phyloP scores from a whole-genome alignment of 2,888 invertebrate genomes.

The Sthenelais limicola region DNA sequence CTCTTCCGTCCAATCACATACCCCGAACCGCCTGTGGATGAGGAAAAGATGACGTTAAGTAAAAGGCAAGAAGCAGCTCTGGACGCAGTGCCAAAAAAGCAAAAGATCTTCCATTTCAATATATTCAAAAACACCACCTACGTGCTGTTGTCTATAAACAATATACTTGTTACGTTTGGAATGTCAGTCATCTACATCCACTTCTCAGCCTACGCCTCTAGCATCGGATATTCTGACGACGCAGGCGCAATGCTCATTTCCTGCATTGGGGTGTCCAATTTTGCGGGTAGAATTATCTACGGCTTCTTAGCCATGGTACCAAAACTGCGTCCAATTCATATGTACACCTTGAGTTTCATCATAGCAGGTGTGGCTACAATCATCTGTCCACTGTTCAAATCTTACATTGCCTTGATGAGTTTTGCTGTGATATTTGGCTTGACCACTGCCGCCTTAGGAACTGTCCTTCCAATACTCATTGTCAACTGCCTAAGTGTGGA shows the following conservation, averaged over 20 bases:
- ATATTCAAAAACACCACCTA: slow-evolving; percentile 45
- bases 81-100: neutral
- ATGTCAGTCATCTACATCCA: slow-evolving; percentile 58
- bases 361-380: slow-evolving; percentile 53
- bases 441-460: slow-evolving; percentile 55
- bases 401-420: slow-evolving; percentile 50
- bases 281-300: slow-evolving; percentile 55
- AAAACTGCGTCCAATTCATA: slow-evolving; percentile 45
- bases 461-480: slow-evolving; percentile 53
- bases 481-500: slow-evolving; percentile 53
- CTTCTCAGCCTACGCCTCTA: slow-evolving; percentile 54
- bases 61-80: neutral
- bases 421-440: slow-evolving; percentile 54
- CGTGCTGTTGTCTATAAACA: slow-evolving; percentile 52
- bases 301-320: slow-evolving; percentile 53
- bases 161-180: slow-evolving; percentile 56
- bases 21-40: neutral
- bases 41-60: too few species aligned
- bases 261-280: slow-evolving; percentile 55
- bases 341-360: slow-evolving; percentile 52
- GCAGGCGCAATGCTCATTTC: slow-evolving; percentile 55
- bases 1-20: slow-evolving; percentile 52
- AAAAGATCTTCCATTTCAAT: slow-evolving; percentile 29
- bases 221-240: slow-evolving; percentile 50
- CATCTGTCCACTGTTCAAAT: slow-evolving; percentile 47